Evolutionary conservation across 2,797 vertebrate species (phyloP).

Genomic region (Pseudochirops cupreus): DNA sequence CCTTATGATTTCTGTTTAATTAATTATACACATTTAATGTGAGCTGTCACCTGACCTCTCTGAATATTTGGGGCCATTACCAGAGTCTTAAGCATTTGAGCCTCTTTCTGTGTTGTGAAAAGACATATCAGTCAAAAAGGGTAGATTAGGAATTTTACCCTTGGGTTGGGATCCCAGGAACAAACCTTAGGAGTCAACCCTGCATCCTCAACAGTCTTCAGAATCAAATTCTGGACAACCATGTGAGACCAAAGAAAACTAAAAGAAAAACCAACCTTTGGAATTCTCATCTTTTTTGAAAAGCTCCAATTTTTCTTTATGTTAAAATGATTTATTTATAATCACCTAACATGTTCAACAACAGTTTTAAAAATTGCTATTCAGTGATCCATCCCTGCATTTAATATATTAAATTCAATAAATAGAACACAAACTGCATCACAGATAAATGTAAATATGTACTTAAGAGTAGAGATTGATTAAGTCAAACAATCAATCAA

Average conservation of each 20-base stretch:
- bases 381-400: no score
- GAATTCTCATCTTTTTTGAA: slow-evolving; percentile 69
- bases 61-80: slow-evolving; percentile 28
- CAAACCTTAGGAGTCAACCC: background rate
- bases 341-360: background rate
- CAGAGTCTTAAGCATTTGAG: slow-evolving; percentile 53
- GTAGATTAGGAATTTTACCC: slow-evolving; percentile 48
- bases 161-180: slow-evolving; percentile 47
- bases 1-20: slow-evolving; percentile 53
- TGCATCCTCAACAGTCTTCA: background rate
- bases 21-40: slow-evolving; percentile 65
- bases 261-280: slow-evolving; percentile 67
- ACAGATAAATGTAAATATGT: no score
- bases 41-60: slow-evolving; percentile 53
- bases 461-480: no score
- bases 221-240: background rate
- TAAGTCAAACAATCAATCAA: no score
- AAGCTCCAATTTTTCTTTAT: slow-evolving; percentile 25
- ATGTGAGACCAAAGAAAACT: slow-evolving; percentile 73
- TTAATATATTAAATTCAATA: no score
- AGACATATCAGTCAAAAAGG: slow-evolving; percentile 19
- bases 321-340: slow-evolving; percentile 43
- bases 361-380: background rate
- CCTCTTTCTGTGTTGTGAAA: slow-evolving; percentile 54
- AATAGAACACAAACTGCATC: no score